phyloP scores from a whole-genome alignment of 1,140 invertebrate genomes.

The Marisa cornuarietis region DNA sequence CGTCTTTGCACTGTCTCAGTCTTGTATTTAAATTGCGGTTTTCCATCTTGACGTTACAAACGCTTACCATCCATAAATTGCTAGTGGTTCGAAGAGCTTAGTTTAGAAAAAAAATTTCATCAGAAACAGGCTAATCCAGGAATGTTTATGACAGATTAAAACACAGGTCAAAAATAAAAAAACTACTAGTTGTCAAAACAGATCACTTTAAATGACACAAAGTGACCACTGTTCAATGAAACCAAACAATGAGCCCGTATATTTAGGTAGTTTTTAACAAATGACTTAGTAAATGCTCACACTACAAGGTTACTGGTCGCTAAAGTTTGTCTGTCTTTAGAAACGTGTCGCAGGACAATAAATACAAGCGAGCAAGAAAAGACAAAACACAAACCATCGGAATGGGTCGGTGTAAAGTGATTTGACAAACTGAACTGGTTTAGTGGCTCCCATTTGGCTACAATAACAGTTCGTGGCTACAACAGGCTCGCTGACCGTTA shows the following conservation, averaged over 20 bases:
- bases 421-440: constrained; percentile 24
- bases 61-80: too few relatives aligned
- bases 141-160: too few relatives aligned
- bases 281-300: too few relatives aligned
- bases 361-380: neutral
- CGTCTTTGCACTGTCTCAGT: neutral
- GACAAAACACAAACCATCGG: constrained; percentile 23
- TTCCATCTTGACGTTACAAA: too few relatives aligned
- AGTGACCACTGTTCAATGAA: neutral
- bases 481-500: too few relatives aligned
- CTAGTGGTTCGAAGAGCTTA: too few relatives aligned
- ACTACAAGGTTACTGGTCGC: neutral
- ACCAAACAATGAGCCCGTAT: too few relatives aligned
- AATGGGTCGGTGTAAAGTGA: constrained; percentile 32
- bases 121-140: too few relatives aligned
- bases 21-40: neutral
- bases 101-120: too few relatives aligned
- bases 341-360: neutral
- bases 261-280: too few relatives aligned
- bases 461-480: neutral
- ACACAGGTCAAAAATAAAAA: too few relatives aligned
- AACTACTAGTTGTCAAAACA: neutral
- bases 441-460: neutral
- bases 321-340: neutral
- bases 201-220: neutral